phyloP scores from a whole-genome alignment of 2,888 invertebrate species.

The Gortyna flavago region DNA sequence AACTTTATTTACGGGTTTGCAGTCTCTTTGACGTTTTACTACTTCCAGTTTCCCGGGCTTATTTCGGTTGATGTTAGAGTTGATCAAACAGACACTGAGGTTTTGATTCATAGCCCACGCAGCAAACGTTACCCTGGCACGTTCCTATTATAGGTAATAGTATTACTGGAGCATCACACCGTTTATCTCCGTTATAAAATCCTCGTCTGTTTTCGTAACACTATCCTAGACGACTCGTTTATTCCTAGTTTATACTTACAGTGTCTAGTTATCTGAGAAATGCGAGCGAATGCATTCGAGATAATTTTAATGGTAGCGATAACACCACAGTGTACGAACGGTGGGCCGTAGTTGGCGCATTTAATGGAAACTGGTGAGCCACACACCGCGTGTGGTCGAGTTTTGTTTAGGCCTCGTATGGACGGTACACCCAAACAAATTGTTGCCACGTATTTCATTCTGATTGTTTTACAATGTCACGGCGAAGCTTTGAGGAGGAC shows the following conservation, averaged over 20 bases:
- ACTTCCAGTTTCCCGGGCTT: background rate
- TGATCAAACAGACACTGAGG: background rate
- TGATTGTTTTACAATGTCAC: constrained; percentile 54
- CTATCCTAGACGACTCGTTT: constrained; percentile 52
- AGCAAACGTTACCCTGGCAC: constrained; percentile 4
- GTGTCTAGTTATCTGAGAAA: constrained; percentile 64
- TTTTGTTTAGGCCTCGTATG: constrained; percentile 31
- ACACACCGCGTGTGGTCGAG: constrained; percentile 62
- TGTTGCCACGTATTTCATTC: constrained; percentile 51
- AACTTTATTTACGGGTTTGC: background rate
- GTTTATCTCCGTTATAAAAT: constrained; percentile 44
- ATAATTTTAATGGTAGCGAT: constrained; percentile 67
- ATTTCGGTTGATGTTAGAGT: background rate
- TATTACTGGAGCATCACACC: background rate
- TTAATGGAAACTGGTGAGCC: constrained; percentile 52
- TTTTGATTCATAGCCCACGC: background rate
- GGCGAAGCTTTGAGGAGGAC: constrained; percentile 38
- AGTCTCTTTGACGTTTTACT: background rate
- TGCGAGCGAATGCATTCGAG: constrained; percentile 62
- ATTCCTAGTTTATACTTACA: constrained; percentile 54
- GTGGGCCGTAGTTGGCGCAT: constrained; percentile 55
- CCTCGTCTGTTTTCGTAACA: constrained; percentile 50
- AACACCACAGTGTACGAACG: constrained; percentile 58
- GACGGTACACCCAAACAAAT: constrained; percentile 38
- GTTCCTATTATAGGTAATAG: background rate